These are phyloP conservation scores for Drosophila paucipuncta DNA, from an alignment of 2,888 invertebrate species.

Conservation along the genomic window DNA sequence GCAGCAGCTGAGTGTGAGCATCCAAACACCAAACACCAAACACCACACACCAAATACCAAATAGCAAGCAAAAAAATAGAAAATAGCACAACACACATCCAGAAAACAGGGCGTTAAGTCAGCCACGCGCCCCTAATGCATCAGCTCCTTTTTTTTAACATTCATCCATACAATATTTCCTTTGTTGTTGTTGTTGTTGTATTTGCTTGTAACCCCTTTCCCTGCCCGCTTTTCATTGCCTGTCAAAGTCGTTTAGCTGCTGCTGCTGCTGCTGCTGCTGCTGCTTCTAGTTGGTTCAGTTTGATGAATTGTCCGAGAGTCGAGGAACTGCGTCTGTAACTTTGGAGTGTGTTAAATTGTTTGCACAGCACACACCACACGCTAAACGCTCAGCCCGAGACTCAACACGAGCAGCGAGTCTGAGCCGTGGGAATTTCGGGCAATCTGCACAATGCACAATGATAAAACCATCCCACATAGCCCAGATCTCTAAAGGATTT, in stretches of 20 bases:
- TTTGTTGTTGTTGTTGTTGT: not conserved
- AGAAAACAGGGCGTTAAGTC: conserved; percentile 46
- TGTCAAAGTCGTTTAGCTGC: conserved; percentile 69
- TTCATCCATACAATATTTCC: conserved; percentile 6
- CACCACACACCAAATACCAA: not conserved
- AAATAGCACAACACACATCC: conserved; percentile 2
- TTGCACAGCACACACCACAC: conserved; percentile 58
- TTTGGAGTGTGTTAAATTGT: conserved; percentile 72
- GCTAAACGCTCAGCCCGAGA: conserved; percentile 29
- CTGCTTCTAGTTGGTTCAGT: conserved; percentile 20
- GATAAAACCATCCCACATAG: not conserved
- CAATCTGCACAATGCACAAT: not conserved
- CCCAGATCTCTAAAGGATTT: not conserved
- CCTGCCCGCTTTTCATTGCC: conserved; percentile 56
- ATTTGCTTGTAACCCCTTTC: conserved; percentile 48
- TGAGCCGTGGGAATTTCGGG: conserved; percentile 56
- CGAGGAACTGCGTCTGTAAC: conserved; percentile 19
- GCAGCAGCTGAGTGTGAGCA: conserved; percentile 12
- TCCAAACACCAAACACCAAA: conserved; percentile 1
- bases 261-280: conserved; percentile 17
- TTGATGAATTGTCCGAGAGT: conserved; percentile 54
- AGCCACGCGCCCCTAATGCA: conserved; percentile 69
- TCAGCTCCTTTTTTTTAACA: conserved; percentile 19
- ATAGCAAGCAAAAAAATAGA: conserved; percentile 8
- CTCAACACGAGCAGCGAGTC: conserved; percentile 23